Evolutionary conservation across 2,888 invertebrate species (phyloP).

Genomic region (Lasius fuliginosus): DNA sequence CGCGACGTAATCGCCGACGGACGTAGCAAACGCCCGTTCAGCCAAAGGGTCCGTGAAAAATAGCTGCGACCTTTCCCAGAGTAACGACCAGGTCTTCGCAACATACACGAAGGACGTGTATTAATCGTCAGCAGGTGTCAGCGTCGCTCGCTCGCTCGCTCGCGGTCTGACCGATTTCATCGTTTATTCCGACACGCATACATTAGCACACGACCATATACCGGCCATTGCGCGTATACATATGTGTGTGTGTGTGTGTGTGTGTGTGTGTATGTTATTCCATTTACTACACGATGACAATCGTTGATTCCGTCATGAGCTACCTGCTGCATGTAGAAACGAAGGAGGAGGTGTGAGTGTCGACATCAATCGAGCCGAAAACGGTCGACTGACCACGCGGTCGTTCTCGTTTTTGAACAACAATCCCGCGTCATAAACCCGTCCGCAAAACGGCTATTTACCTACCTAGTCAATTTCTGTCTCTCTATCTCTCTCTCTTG

Average conservation of each 20-base stretch:
- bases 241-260: not conserved
- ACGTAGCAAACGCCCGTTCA: constrained; percentile 7
- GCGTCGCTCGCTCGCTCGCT: constrained; percentile 23
- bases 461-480: constrained; percentile 41
- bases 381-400: constrained; percentile 71
- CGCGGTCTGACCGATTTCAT: constrained; percentile 65
- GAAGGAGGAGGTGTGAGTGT: constrained; percentile 55
- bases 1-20: constrained; percentile 11
- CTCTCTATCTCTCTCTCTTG: constrained; percentile 7
- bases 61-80: constrained; percentile 47
- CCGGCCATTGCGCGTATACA: constrained; percentile 39
- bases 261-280: not conserved
- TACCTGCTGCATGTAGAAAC: constrained; percentile 32
- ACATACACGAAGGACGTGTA: constrained; percentile 64
- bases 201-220: constrained; percentile 28
- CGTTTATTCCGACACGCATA: constrained; percentile 73
- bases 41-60: constrained; percentile 41
- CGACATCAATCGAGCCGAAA: constrained; percentile 58
- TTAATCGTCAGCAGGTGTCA: constrained; percentile 71
- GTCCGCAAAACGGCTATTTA: constrained; percentile 74
- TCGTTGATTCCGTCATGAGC: constrained; percentile 28
- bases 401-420: constrained; percentile 69
- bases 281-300: constrained; percentile 59
- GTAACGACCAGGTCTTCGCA: constrained; percentile 48
- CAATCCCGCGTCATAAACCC: constrained; percentile 65